Conservation (phyloP, 2,113 vertebrate species). For the Peromyscus polionotus region DNA sequence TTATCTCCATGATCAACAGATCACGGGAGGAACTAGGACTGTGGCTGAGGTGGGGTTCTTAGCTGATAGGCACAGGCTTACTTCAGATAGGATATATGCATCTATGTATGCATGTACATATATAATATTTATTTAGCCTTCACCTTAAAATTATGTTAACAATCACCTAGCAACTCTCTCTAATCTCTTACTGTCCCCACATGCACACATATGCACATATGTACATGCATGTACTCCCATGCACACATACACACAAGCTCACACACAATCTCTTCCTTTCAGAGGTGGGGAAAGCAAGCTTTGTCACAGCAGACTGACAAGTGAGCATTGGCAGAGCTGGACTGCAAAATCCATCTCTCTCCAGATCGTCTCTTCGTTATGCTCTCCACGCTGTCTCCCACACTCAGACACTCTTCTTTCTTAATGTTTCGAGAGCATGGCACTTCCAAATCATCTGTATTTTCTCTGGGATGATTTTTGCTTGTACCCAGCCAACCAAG, state of each 20-base stretch:
- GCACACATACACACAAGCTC: no score
- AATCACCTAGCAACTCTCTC: neutral
- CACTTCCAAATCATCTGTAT: slow-evolving; percentile 40
- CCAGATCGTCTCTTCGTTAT: neutral
- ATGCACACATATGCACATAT: neutral
- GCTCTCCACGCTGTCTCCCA: neutral
- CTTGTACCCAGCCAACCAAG: neutral
- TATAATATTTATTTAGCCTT: neutral
- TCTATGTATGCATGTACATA: neutral
- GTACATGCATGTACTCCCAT: neutral
- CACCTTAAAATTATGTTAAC: slow-evolving; percentile 27
- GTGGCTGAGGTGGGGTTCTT: neutral
- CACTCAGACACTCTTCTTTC: slow-evolving; percentile 3
- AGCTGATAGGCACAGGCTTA: neutral
- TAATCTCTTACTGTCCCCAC: no score
- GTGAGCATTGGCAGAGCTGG: neutral
- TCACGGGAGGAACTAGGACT: neutral
- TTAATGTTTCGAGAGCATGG: slow-evolving; percentile 27
- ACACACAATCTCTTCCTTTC: neutral
- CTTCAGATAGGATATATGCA: neutral
- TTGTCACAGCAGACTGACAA: neutral
- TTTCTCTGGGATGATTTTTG: slow-evolving; percentile 56
- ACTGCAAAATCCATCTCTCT: neutral
- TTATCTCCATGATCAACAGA: neutral
- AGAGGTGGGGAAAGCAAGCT: neutral